Base-by-base conservation (phyloP, 2,797 vertebrate genomes). In the Tapirus indicus region DNA sequence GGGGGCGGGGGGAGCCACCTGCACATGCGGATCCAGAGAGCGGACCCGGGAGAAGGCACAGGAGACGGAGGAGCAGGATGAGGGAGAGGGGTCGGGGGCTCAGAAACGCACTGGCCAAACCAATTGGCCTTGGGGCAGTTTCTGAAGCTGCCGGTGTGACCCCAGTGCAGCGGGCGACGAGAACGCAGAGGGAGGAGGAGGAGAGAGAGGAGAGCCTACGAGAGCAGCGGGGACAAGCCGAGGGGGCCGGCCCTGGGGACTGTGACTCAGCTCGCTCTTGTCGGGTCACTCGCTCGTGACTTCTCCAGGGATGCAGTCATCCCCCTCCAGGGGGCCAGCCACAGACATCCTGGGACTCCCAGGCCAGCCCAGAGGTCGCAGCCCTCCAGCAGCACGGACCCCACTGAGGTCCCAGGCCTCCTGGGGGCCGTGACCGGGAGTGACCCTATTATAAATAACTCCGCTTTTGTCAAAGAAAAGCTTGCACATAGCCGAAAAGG, bases 141-240 rank as follows among this genome's bases (percentile, higher is more conserved):
- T n/a, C 52, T 47, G 49, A 52, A 0, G 4, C 83, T 8, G 83
- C 64, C 21, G 14, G 80, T 38, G 80, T 14, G 54, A 88, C 3
- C 5, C n/a, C 29, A 0, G 6, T 29, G 6, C 0, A 0, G 12
- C 35, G 2, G 5, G 77, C 0, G 7, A 11, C 7, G 14, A 32
- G 29, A 58, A n/a, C 1, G 2, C 21, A 0, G 0, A 3, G 6
- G 25, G 75, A 41, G 47, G 35, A 49, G 13, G 20, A 16, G 54
- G 25, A 44, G 13, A 44, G 13, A 38, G 35, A 38, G n/a, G 2
- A 4, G 62, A 12, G 62, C 13, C 20, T 38, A 0, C 5, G 17
- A 11, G 49, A 66, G 27, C 0, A 11, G 47, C 3, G 38, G 58
- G 62, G 78, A 17, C 20, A 1, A 49, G 20, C 5, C 8, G 27